Percentiles rank a stretch among this genome's conserved stretches.
Conservation (phyloP, 2,113 vertebrate genomes). For the Anser brachyrhynchus region DNA sequence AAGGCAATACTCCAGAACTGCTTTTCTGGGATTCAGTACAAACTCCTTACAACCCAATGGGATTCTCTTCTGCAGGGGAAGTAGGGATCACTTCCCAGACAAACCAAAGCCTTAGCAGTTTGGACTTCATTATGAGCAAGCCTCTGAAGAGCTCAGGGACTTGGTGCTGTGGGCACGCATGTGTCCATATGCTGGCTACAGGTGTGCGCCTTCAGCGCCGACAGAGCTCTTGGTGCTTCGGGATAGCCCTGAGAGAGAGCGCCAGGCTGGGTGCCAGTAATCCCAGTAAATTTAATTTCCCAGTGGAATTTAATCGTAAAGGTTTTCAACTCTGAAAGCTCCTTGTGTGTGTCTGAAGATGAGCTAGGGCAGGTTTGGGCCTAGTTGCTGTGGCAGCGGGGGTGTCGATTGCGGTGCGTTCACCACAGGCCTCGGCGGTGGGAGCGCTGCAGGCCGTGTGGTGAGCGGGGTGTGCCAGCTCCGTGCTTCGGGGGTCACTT, state of each 20-base stretch:
- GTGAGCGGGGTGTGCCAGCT: too few relatives aligned
- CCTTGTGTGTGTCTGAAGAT: background rate
- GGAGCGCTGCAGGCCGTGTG: background rate
- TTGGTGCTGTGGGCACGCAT: accelerated
- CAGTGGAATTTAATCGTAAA: background rate
- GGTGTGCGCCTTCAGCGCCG: background rate
- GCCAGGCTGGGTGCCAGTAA: background rate
- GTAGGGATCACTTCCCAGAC: background rate
- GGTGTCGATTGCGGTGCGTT: background rate
- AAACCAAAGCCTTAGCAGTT: background rate
- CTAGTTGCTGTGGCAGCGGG: accelerated
- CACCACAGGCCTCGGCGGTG: background rate
- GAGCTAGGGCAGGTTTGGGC: background rate
- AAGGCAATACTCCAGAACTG: background rate
- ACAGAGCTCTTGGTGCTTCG: background rate
- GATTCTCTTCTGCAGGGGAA: background rate
- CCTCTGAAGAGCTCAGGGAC: background rate
- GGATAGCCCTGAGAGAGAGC: background rate
- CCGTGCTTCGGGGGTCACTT: background rate
- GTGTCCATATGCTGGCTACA: background rate
- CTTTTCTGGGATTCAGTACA: background rate
- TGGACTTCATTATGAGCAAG: background rate
- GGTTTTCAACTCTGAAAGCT: background rate
- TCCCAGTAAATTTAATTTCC: too few relatives aligned
- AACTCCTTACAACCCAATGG: background rate